These are phyloP conservation scores for Onychostruthus taczanowskii DNA, from an alignment of 2,113 vertebrate species.

Conservation along the genomic window DNA sequence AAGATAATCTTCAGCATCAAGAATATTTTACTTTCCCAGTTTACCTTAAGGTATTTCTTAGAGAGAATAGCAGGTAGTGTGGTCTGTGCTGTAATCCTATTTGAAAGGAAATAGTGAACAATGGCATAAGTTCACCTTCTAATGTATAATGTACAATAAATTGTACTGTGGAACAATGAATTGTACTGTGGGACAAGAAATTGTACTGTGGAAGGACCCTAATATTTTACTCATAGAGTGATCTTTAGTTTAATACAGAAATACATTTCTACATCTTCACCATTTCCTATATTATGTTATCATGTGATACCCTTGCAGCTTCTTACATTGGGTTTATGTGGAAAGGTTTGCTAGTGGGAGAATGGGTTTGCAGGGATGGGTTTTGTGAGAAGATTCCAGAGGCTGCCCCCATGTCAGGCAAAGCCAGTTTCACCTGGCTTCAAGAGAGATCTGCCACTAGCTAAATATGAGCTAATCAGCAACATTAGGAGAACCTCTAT, in stretches of 20 bases:
- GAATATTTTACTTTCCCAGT: not conserved
- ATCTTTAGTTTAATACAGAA: not conserved
- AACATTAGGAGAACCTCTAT: rapidly evolving
- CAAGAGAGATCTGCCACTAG: not conserved
- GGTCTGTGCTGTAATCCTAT: not conserved
- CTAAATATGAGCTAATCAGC: not conserved
- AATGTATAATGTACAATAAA: not conserved
- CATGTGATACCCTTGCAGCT: not conserved
- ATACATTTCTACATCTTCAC: not conserved
- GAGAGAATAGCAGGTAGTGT: not conserved
- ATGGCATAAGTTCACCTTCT: not conserved
- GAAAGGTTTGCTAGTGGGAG: not conserved
- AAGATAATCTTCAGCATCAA: not conserved
- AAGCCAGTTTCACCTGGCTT: not conserved
- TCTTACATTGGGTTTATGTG: not conserved
- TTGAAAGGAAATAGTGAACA: constrained; percentile 17
- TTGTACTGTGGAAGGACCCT: not conserved
- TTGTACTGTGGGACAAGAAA: not conserved
- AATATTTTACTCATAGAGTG: not conserved
- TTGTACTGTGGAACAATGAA: not conserved
- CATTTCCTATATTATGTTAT: not conserved
- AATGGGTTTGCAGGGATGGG: not conserved
- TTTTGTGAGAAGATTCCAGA: not conserved
- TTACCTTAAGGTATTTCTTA: not conserved
- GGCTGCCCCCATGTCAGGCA: not conserved